Evolutionary conservation across 2,797 vertebrate genomes (phyloP).

Genomic region (Xerus rutilus): DNA sequence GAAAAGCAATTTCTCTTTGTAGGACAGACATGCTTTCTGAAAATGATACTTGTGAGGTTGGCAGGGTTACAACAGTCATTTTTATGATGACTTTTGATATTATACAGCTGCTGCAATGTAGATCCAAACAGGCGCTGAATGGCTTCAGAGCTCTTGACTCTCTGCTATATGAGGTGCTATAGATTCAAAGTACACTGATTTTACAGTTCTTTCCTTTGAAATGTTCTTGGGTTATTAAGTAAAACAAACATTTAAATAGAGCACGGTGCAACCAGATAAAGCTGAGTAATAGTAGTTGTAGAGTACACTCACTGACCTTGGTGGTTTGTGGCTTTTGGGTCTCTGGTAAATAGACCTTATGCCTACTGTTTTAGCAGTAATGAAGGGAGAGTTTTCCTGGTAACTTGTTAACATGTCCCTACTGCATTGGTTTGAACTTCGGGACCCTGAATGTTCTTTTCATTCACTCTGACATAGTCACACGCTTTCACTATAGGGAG

Average conservation of each 20-base stretch:
- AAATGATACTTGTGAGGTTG: neutral
- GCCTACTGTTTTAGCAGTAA: no score
- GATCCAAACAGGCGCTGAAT: neutral
- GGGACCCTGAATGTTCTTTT: neutral
- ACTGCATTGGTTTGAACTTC: neutral
- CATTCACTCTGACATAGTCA: no score
- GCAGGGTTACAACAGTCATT: neutral
- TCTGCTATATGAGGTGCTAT: neutral
- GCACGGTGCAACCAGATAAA: neutral
- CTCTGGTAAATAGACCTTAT: neutral
- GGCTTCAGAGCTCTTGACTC: neutral
- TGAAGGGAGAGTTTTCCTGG: fast-evolving
- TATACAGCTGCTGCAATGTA: neutral
- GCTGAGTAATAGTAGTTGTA: no score
- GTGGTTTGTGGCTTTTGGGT: fast-evolving
- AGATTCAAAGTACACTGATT: neutral
- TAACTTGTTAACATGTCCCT: no score
- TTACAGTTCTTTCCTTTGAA: neutral
- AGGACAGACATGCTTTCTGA: neutral
- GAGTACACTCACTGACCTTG: neutral
- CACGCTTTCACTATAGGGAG: neutral
- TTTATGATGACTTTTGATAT: neutral
- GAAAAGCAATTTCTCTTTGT: slow-evolving; percentile 7
- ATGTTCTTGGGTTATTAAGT: neutral
- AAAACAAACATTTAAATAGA: neutral